Conservation (phyloP, 2,113 vertebrate genomes). For the Buteo buteo region DNA sequence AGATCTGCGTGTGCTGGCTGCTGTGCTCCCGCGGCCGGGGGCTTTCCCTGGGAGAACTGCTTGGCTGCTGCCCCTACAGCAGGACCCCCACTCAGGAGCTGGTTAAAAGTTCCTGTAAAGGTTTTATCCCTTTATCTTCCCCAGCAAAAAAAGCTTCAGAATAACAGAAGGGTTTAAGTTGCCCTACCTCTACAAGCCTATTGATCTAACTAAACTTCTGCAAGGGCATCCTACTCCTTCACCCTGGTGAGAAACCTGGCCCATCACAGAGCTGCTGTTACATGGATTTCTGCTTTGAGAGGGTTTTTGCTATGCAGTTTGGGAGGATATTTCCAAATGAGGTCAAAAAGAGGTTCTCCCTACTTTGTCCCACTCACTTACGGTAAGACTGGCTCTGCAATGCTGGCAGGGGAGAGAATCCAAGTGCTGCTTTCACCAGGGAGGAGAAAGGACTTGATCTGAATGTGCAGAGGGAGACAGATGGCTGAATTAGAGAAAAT, state of each 20-base stretch:
- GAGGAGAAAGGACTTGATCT: neutral
- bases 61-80: neutral
- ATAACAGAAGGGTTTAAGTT: neutral
- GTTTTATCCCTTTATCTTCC: neutral
- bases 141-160: neutral
- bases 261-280: neutral
- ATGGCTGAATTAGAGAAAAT: neutral
- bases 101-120: neutral
- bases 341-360: neutral
- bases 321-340: neutral
- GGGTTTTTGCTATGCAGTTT: neutral
- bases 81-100: accelerated
- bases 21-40: accelerated
- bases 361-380: neutral
- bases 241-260: neutral
- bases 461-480: neutral
- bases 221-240: neutral
- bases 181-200: neutral
- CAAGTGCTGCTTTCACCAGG: neutral
- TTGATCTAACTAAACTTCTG: neutral
- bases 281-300: neutral
- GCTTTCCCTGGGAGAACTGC: neutral
- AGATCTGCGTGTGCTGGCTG: neutral
- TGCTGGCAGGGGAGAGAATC: neutral
- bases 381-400: neutral